Evolutionary conservation across 2,797 vertebrate genomes (phyloP).

Genomic region (Sylvia borin): DNA sequence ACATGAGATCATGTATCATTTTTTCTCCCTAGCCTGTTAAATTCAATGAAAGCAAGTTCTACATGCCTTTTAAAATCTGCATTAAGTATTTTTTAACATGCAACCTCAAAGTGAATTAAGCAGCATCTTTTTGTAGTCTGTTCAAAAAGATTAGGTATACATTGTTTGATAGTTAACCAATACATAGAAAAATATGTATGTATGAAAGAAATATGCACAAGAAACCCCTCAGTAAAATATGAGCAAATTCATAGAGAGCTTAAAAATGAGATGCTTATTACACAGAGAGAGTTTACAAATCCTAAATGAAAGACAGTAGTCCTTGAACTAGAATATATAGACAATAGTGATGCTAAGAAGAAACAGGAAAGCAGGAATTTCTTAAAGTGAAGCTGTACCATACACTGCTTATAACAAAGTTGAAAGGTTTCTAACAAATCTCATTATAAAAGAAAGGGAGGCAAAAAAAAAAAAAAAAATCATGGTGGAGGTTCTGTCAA

Average conservation of each 20-base stretch:
- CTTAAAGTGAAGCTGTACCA: neutral
- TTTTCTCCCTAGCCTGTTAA: neutral
- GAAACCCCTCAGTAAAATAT: neutral
- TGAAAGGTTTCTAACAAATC: neutral
- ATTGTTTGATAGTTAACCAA: neutral
- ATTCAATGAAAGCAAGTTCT: neutral
- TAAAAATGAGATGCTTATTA: constrained; percentile 20
- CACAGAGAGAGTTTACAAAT: constrained; percentile 8
- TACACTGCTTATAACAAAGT: neutral
- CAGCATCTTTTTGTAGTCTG: neutral
- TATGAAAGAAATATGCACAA: neutral
- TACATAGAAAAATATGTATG: neutral
- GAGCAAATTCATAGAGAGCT: neutral
- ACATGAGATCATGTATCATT: neutral
- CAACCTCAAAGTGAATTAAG: neutral
- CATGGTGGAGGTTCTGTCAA: neutral
- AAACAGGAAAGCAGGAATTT: neutral
- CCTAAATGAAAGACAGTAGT: constrained; percentile 34
- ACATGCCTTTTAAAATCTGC: neutral
- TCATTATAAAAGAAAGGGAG: neutral
- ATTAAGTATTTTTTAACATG: neutral
- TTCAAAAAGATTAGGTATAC: neutral
- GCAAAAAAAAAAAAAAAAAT: neutral
- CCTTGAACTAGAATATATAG: neutral
- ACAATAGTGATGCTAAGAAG: neutral